These are phyloP conservation scores for Romanogobio albipinnatus DNA, from an alignment of 2,113 vertebrate species.

Conservation along the genomic window DNA sequence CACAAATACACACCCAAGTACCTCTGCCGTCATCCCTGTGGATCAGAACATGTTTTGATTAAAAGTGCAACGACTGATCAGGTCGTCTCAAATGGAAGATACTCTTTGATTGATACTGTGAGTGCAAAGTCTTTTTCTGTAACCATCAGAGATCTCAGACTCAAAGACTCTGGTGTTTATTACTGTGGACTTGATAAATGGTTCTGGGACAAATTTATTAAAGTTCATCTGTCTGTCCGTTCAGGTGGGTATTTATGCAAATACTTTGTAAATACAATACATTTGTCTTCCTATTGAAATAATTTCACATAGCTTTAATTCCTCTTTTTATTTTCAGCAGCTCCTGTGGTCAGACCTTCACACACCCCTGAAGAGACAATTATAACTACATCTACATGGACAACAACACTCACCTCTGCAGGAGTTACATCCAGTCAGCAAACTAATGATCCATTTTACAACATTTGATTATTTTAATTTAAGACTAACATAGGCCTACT, in stretches of 20 bases:
- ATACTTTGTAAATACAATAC: background rate
- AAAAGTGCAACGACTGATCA: background rate
- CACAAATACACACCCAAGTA: conserved; percentile 43
- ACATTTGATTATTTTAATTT: background rate
- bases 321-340: background rate
- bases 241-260: conserved; percentile 41
- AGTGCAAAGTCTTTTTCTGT: conserved; percentile 18
- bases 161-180: conserved; percentile 55
- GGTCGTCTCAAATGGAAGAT: conserved; percentile 30
- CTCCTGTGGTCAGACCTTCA: background rate
- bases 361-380: background rate
- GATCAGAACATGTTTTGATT: conserved; percentile 37
- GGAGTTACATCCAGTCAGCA: background rate
- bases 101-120: background rate
- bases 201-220: background rate
- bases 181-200: conserved; percentile 55
- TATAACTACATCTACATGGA: background rate
- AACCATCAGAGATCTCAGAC: conserved; percentile 43
- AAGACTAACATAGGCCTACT: background rate
- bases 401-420: background rate
- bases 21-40: conserved; percentile 52
- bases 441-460: background rate
- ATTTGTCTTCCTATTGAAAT: background rate
- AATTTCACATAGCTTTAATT: background rate
- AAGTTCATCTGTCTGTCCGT: conserved; percentile 43